Evolutionary conservation across 2,888 invertebrate genomes (phyloP).

Genomic region (Sminthurides aquaticus): DNA sequence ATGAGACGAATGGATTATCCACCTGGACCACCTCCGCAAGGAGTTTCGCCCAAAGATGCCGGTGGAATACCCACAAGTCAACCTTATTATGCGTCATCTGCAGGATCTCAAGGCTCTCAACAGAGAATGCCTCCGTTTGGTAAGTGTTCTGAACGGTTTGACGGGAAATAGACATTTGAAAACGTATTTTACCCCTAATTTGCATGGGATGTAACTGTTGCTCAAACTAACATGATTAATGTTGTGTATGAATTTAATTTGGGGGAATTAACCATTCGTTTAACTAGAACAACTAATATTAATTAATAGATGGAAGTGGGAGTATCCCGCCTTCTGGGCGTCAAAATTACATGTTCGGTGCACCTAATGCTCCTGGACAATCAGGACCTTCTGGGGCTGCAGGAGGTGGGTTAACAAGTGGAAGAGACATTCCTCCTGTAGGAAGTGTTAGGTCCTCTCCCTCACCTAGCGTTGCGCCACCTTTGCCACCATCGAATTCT

Average conservation of each 20-base stretch:
- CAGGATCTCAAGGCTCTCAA: slow-evolving; percentile 27
- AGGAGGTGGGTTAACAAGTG: slow-evolving; percentile 42
- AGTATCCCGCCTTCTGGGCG: slow-evolving; percentile 21
- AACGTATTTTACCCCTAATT: too few species aligned
- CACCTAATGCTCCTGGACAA: slow-evolving; percentile 43
- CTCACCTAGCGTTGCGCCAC: slow-evolving; percentile 32
- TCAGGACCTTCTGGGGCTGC: slow-evolving; percentile 44
- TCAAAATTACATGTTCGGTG: slow-evolving; percentile 42
- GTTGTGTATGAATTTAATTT: too few species aligned
- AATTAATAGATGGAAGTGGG: slow-evolving; percentile 12
- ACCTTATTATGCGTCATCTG: slow-evolving; percentile 22
- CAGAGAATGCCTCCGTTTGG: slow-evolving; percentile 42
- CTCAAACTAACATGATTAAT: too few species aligned
- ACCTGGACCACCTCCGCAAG: slow-evolving; percentile 28
- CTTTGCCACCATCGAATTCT: slow-evolving; percentile 59
- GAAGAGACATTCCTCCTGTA: slow-evolving; percentile 28
- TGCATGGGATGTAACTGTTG: too few species aligned
- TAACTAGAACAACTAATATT: background rate
- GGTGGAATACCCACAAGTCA: slow-evolving; percentile 22
- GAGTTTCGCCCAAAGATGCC: slow-evolving; percentile 21
- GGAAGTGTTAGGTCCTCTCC: slow-evolving; percentile 30
- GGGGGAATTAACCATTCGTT: too few species aligned
- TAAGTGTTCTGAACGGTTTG: slow-evolving; percentile 22
- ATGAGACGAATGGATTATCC: slow-evolving; percentile 36
- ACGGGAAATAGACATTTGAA: too few species aligned